A percentile compares a stretch with the other conserved stretches of the same genome.
Evolutionary conservation across 2,113 vertebrate species (phyloP).

Genomic region (Ancistrus triradiatus): DNA sequence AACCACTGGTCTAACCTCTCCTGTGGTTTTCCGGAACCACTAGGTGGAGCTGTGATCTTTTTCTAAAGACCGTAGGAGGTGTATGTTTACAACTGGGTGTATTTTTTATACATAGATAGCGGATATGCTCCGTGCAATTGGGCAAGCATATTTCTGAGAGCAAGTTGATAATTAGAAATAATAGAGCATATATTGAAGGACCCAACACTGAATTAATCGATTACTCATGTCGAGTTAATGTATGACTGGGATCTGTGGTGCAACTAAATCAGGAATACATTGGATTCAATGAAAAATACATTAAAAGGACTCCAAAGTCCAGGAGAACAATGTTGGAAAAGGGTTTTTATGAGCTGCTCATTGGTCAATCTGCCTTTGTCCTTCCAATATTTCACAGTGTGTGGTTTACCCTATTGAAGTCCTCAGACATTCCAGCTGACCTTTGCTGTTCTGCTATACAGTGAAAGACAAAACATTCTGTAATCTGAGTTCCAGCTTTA

Average conservation of each 20-base stretch:
- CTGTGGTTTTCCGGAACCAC: too few species aligned
- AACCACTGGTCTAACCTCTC: too few species aligned
- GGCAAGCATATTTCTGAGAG: conserved; percentile 44
- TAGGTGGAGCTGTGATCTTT: conserved; percentile 70
- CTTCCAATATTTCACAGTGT: not conserved
- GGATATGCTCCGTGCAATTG: conserved; percentile 41
- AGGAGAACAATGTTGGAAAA: not conserved
- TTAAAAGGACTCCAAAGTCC: conserved; percentile 9
- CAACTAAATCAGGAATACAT: conserved; percentile 40
- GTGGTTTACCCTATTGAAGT: too few species aligned
- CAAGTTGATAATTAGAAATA: conserved; percentile 51
- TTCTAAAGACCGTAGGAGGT: conserved; percentile 23
- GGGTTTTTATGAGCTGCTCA: conserved; percentile 12
- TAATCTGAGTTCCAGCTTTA: too few species aligned
- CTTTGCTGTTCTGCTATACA: too few species aligned
- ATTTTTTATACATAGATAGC: conserved; percentile 34
- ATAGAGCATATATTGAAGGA: conserved; percentile 44
- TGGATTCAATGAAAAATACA: conserved; percentile 27
- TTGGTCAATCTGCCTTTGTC: not conserved
- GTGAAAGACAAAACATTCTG: too few species aligned
- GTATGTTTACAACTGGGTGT: not conserved
- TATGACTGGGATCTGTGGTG: conserved; percentile 43
- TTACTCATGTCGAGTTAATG: conserved; percentile 46
- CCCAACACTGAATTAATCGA: conserved; percentile 48
- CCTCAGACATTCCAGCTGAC: too few species aligned